phyloP scores from a whole-genome alignment of 2,797 vertebrate species.

The Octomys mimax region DNA sequence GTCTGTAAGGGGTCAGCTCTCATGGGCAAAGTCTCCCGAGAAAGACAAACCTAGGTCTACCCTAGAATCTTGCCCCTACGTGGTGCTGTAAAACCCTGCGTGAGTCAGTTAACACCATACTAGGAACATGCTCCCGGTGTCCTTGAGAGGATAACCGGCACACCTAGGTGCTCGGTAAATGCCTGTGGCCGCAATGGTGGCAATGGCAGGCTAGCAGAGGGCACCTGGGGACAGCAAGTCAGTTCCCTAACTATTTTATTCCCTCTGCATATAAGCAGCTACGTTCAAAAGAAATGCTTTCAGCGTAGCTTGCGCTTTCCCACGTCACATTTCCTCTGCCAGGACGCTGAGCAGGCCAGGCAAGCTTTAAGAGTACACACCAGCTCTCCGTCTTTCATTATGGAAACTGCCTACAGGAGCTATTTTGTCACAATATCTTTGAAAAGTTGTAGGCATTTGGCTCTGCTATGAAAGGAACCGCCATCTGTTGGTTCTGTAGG shows the following conservation, averaged over 20 bases:
- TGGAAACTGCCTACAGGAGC: conserved; percentile 4
- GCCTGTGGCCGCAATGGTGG: background rate
- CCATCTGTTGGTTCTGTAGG: conserved; percentile 43
- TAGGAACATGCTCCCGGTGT: background rate
- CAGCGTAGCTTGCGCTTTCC: background rate
- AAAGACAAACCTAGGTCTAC: background rate
- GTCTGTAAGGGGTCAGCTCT: no score
- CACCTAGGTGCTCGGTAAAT: background rate
- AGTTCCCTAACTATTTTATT: background rate
- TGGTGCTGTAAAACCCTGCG: background rate
- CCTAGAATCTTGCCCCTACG: background rate
- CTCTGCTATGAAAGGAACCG: conserved; percentile 23
- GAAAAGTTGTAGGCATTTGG: conserved; percentile 49
- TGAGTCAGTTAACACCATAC: background rate
- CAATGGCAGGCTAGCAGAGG: background rate
- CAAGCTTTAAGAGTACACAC: background rate
- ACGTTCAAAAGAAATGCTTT: conserved; percentile 27
- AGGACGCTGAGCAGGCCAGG: background rate
- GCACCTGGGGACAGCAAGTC: background rate
- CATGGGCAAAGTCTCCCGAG: background rate
- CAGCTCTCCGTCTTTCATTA: conserved; percentile 37
- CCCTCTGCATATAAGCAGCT: background rate
- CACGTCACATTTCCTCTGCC: background rate
- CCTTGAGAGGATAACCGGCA: background rate
- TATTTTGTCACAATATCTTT: conserved; percentile 13